A percentile compares a stretch with the other conserved stretches of the same genome.
These are phyloP conservation scores for Thalassarche chlororhynchos DNA, from an alignment of 2,113 vertebrate species.

Conservation along the genomic window DNA sequence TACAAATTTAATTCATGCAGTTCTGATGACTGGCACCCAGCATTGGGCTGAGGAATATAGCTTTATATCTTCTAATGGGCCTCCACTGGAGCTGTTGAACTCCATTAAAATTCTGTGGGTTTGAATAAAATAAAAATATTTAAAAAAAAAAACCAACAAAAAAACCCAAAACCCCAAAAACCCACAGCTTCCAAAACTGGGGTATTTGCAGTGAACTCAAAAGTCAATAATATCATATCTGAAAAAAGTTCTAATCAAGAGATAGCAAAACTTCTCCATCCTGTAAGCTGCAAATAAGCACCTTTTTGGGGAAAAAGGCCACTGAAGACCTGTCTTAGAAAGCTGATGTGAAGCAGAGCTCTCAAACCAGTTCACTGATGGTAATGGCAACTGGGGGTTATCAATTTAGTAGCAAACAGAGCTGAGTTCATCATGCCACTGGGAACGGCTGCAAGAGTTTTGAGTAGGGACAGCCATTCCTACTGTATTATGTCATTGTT, in stretches of 20 bases:
- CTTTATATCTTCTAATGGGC: neutral
- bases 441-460: neutral
- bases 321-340: neutral
- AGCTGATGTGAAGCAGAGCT: neutral
- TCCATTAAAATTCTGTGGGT: neutral
- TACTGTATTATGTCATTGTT: no score
- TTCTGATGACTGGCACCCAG: neutral
- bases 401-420: neutral
- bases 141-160: neutral
- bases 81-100: neutral
- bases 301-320: neutral
- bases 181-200: neutral
- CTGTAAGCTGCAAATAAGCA: neutral
- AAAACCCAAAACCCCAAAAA: no score
- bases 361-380: neutral
- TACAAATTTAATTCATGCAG: neutral
- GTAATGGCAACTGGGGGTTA: accelerated
- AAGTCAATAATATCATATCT: neutral
- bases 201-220: neutral
- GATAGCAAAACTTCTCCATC: neutral
- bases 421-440: neutral
- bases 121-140: neutral
- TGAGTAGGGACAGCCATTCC: neutral
- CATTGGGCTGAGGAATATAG: neutral
- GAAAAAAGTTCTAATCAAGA: neutral